These are phyloP conservation scores for Chrysolina americana DNA, from an alignment of 2,888 invertebrate species.

Conservation along the genomic window DNA sequence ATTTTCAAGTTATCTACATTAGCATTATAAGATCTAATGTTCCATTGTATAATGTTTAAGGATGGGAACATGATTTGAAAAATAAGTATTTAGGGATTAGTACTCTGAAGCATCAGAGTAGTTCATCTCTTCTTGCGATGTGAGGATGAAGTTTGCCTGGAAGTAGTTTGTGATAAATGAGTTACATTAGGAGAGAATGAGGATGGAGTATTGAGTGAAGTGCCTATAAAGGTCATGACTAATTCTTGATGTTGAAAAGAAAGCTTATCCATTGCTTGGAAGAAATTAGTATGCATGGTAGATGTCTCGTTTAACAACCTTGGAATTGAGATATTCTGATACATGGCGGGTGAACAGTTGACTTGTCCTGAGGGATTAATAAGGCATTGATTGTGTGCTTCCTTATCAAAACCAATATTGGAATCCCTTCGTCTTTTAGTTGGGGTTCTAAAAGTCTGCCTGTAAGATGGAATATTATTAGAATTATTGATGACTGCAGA, in stretches of 20 bases:
- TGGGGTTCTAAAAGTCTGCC: background rate
- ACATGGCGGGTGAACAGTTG: background rate
- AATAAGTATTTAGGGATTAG: background rate
- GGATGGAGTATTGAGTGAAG: background rate
- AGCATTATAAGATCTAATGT: background rate
- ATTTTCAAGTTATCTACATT: background rate
- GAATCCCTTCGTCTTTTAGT: background rate
- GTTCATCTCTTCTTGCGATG: too few species aligned
- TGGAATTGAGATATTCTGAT: background rate
- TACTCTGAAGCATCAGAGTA: background rate
- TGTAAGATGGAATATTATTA: background rate
- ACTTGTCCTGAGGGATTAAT: background rate
- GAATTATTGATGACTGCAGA: background rate
- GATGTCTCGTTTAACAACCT: too few species aligned
- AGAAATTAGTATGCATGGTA: too few species aligned
- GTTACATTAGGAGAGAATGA: too few species aligned
- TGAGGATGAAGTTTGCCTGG: too few species aligned
- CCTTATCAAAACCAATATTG: background rate
- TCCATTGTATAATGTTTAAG: background rate
- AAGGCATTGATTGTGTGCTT: background rate
- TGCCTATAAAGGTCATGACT: too few species aligned
- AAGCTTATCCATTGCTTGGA: too few species aligned
- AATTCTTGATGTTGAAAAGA: too few species aligned
- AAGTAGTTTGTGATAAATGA: too few species aligned
- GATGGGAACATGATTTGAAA: background rate